Percentiles rank a stretch among this genome's conserved stretches.
These are phyloP conservation scores for Serinus canaria DNA, from an alignment of 2,113 vertebrate genomes.

Conservation along the genomic window DNA sequence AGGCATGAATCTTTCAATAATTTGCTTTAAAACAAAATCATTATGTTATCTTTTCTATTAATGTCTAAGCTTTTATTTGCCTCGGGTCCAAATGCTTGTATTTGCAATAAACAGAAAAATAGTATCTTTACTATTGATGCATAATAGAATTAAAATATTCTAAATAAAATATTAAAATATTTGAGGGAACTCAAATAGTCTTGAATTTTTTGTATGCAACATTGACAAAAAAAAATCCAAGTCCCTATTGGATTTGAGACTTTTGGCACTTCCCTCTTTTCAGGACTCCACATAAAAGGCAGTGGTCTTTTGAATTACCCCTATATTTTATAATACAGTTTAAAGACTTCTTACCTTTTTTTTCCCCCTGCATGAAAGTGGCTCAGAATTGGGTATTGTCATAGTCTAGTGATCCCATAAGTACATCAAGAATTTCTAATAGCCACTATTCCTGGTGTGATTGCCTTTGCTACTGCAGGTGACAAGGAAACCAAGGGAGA, in stretches of 20 bases:
- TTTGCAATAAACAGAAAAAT: background rate
- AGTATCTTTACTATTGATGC: background rate
- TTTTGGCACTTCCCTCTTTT: background rate
- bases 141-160: background rate
- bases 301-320: background rate
- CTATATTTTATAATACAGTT: background rate
- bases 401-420: background rate
- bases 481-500: background rate
- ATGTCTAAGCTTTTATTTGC: background rate
- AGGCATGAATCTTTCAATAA: background rate
- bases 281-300: background rate
- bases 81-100: background rate
- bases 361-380: rapidly evolving
- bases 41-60: background rate
- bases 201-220: background rate
- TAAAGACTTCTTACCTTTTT: background rate
- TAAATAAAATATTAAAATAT: too few species aligned
- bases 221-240: background rate
- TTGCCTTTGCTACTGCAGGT: background rate
- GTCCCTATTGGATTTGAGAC: background rate
- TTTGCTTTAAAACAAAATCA: background rate
- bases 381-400: background rate
- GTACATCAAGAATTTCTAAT: background rate
- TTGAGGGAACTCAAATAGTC: background rate
- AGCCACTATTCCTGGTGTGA: background rate